Conservation (phyloP, 2,113 vertebrate genomes). For the Toxostoma redivivum region DNA sequence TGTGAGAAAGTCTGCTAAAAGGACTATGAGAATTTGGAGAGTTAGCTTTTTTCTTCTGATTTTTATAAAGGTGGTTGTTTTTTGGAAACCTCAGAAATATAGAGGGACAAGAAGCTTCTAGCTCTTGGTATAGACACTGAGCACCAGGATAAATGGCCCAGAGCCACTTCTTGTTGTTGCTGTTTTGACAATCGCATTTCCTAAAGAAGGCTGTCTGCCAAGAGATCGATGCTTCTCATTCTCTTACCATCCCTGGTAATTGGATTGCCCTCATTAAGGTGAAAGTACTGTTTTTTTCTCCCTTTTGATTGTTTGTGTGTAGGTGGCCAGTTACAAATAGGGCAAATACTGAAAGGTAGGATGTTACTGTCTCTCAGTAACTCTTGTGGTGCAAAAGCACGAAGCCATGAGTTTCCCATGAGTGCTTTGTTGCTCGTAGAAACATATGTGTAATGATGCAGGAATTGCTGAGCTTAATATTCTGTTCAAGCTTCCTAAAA, state of each 20-base stretch:
- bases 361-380: constrained; percentile 1
- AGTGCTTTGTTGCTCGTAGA: constrained; percentile 37
- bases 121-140: not conserved
- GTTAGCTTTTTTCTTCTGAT: not conserved
- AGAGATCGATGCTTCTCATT: constrained; percentile 70
- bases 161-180: constrained; percentile 31
- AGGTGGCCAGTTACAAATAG: constrained; percentile 54
- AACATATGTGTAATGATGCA: constrained; percentile 31
- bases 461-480: constrained; percentile 43
- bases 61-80: not conserved
- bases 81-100: not conserved
- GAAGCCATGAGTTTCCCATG: not conserved
- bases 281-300: constrained; percentile 35
- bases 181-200: constrained; percentile 53
- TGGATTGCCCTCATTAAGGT: constrained; percentile 70
- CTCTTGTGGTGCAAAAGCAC: not conserved
- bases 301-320: constrained; percentile 46
- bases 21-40: not conserved
- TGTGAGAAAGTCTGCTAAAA: not conserved
- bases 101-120: not conserved
- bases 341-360: not conserved
- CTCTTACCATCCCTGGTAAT: constrained; percentile 64
- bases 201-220: constrained; percentile 48
- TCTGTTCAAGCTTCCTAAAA: constrained; percentile 60
- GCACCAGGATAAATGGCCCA: not conserved